A percentile compares a stretch with the other conserved stretches of the same genome.
phyloP scores from a whole-genome alignment of 2,113 vertebrate species.

The Ageneiosus marmoratus region DNA sequence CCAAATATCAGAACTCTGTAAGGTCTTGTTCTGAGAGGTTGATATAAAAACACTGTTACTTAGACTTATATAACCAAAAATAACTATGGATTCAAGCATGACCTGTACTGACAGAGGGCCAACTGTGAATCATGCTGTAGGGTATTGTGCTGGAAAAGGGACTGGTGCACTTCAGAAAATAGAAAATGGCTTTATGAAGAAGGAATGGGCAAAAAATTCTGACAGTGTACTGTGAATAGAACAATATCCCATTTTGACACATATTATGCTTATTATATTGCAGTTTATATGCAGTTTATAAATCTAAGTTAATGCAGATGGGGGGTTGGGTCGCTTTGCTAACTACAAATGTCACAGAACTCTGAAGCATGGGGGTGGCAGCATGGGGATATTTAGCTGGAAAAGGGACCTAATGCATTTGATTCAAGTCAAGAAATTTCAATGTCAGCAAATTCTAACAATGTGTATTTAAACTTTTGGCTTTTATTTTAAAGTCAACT shows the following conservation, averaged over 20 bases:
- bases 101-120: background rate
- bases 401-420: background rate
- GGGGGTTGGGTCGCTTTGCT: no score
- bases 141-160: no score
- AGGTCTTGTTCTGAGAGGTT: background rate
- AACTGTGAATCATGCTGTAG: no score
- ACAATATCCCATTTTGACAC: no score
- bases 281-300: no score
- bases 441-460: background rate
- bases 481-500: background rate
- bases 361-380: background rate
- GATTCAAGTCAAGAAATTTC: background rate
- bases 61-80: background rate
- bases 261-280: no score
- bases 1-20: background rate
- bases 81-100: background rate
- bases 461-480: background rate
- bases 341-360: no score
- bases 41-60: background rate
- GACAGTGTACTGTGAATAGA: no score
- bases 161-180: no score
- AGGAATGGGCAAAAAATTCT: no score
- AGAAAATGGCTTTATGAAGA: no score
- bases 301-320: no score
- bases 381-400: background rate